These are phyloP conservation scores for Oryctolagus cuniculus DNA, from an alignment of 2,113 vertebrate genomes.

Conservation along the genomic window DNA sequence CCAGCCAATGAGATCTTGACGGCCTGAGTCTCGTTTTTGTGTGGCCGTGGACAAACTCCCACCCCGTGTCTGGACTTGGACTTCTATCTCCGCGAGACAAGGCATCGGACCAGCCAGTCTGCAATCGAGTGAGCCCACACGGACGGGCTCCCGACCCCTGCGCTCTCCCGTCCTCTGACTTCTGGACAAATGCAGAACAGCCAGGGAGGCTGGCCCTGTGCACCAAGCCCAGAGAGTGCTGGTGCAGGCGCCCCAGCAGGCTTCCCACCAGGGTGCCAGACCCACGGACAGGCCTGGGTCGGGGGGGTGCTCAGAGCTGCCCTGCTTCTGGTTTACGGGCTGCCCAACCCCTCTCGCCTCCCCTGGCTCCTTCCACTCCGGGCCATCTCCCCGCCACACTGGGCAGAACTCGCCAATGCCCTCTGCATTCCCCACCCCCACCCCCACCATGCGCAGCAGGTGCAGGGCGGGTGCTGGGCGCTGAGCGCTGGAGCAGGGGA, in stretches of 20 bases:
- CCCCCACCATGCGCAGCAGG: neutral
- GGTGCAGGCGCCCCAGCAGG: neutral
- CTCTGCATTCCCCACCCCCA: neutral
- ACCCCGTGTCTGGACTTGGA: neutral
- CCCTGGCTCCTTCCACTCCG: neutral
- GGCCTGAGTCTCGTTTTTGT: neutral
- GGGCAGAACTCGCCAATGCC: too few relatives aligned
- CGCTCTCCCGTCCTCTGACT: neutral
- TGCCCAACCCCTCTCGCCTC: neutral
- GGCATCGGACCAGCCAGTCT: neutral
- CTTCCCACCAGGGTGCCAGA: neutral
- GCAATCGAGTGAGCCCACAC: neutral
- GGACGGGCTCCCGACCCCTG: neutral
- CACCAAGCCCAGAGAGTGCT: neutral
- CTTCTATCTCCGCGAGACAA: neutral
- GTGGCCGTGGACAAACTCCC: neutral
- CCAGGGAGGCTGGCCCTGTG: too few relatives aligned
- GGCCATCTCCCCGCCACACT: neutral
- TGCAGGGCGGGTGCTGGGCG: fast-evolving
- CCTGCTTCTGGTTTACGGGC: neutral
- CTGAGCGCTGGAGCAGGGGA: neutral
- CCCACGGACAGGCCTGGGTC: neutral
- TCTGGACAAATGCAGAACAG: neutral
- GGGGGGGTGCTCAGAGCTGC: too few relatives aligned
- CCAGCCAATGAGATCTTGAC: neutral